A percentile compares a stretch with the other conserved stretches of the same genome.
Conservation (phyloP, 2,113 vertebrate genomes). For the Rhipidura dahli region DNA sequence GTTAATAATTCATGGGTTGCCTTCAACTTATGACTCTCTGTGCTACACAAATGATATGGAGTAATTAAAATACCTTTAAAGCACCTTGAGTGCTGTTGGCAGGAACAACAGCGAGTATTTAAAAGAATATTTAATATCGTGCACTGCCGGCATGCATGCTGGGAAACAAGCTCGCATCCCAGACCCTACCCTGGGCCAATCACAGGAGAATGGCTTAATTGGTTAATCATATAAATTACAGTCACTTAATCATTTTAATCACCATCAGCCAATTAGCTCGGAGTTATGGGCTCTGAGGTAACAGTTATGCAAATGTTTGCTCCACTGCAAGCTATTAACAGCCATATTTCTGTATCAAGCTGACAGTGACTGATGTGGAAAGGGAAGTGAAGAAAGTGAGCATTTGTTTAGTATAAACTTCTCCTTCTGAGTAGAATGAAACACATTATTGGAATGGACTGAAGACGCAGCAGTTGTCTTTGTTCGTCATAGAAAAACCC, state of each 20-base stretch:
- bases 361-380: slow-evolving; percentile 75
- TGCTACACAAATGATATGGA: slow-evolving; percentile 9
- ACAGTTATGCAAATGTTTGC: slow-evolving; percentile 85
- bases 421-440: slow-evolving; percentile 44
- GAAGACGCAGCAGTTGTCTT: neutral
- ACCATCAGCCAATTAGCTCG: slow-evolving; percentile 81
- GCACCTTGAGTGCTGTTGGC: slow-evolving; percentile 45
- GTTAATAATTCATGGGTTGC: slow-evolving; percentile 40
- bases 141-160: slow-evolving; percentile 52
- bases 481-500: neutral
- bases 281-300: slow-evolving; percentile 82
- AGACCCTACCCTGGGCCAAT: slow-evolving; percentile 67
- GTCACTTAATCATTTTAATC: slow-evolving; percentile 88
- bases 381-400: slow-evolving; percentile 51
- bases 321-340: slow-evolving; percentile 77
- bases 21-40: slow-evolving; percentile 17
- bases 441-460: neutral
- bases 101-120: slow-evolving; percentile 51
- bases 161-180: slow-evolving; percentile 67
- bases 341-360: slow-evolving; percentile 71
- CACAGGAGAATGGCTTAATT: slow-evolving; percentile 80
- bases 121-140: slow-evolving; percentile 42
- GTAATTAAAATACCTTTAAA: slow-evolving; percentile 58
- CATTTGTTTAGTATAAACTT: slow-evolving; percentile 62
- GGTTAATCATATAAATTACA: slow-evolving; percentile 88